Conservation (phyloP, 2,888 invertebrate species). For the Synanthedon formicaeformis region DNA sequence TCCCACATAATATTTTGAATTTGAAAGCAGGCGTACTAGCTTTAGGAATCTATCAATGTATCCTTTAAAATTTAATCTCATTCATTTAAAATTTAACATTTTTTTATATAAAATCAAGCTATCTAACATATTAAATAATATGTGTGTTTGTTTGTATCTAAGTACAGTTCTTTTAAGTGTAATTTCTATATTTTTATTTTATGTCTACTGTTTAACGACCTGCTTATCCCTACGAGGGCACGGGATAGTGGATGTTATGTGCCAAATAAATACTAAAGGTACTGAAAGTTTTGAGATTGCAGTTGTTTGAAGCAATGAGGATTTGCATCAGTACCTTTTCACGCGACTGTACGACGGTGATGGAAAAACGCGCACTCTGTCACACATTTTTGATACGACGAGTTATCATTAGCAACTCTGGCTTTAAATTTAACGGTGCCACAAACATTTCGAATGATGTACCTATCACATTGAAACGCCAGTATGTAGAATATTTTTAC, state of each 20-base stretch:
- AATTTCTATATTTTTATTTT: constrained; percentile 9
- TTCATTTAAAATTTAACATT: no score
- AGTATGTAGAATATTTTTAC: constrained; percentile 2
- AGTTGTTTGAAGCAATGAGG: not conserved
- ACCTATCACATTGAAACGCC: not conserved
- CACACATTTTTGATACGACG: not conserved
- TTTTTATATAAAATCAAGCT: no score
- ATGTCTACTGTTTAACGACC: constrained; percentile 31
- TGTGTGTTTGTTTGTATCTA: not conserved
- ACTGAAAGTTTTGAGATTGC: constrained; percentile 5
- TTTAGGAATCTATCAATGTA: no score
- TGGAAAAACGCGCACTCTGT: not conserved
- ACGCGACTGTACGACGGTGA: not conserved
- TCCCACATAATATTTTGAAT: no score
- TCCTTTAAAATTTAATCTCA: no score
- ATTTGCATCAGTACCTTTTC: not conserved
- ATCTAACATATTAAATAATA: no score
- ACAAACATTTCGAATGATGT: not conserved
- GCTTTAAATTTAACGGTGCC: constrained; percentile 1
- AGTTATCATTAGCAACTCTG: constrained; percentile 1
- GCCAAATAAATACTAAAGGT: constrained; percentile 36
- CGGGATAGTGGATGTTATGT: constrained; percentile 43
- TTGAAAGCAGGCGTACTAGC: no score
- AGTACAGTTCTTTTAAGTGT: not conserved
- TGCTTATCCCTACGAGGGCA: constrained; percentile 41